Evolutionary conservation across 2,113 vertebrate species (phyloP), one percentile per base, ranked within the genome.

Genomic region (Helogale parvula): DNA sequence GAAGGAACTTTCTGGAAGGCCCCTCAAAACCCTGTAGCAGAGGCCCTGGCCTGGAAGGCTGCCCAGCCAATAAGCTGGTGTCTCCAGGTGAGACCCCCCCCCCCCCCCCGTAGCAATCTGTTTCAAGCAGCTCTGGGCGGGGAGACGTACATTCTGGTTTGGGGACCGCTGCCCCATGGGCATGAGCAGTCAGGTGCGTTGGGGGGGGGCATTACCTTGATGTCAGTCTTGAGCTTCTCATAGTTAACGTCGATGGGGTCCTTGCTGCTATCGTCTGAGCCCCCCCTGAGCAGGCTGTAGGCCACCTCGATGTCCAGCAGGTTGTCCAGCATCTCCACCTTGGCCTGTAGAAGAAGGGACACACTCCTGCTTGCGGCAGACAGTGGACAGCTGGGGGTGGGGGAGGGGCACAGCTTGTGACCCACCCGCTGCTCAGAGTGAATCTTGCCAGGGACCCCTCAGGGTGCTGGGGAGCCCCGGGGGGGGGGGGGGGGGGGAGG

Each of bases 311-410:
- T 99, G 95, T 99, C 99, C 98, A 99, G 98, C 97, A 99, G 98
- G 98, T 99, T 99, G 99, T 99, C 99, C 98, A 99, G 97, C 99
- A 99, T 99, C 97, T 99, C 99, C 41, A 99, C 99, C 98, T 99
- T 99, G 96, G 99, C 99, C 99, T 99, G 77, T 38, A 89, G 63
- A 96, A 54, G 76, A 65, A 16, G 13, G 33, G 33, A 60, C 52
- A 82, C 21, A 2, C 8, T 23, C 57, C 52, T 54, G 52, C 52
- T 54, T 5, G 52, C 52, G 15, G 52, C 52, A 17, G 2, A 54
- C 52, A 50, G 50, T 16, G 4, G 52, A 13, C 52, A 5, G 41
- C 41, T 41, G 52, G 45, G 8, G 45, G 45, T 17, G 52, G 15
- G 52, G 38, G 65, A 14, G 52, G 52, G 38, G 65, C n/a, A 25